Conservation (phyloP, 1,140 invertebrate genomes). For the Drosophila lini region DNA sequence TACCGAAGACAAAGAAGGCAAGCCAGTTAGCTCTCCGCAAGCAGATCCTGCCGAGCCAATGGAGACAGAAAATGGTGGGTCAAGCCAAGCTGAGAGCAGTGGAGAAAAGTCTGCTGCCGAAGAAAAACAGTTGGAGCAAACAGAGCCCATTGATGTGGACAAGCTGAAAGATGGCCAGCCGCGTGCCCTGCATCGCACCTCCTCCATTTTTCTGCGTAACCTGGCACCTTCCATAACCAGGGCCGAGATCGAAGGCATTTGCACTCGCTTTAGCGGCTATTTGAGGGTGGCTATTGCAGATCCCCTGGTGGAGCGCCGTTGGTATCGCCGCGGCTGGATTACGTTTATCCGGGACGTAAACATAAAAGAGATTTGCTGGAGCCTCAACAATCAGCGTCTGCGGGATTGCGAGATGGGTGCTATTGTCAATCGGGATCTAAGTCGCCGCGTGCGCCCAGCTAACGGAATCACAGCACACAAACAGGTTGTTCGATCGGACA, state of each 20-base stretch:
- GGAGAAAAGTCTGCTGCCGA: slow-evolving; percentile 59
- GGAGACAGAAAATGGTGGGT: slow-evolving; percentile 14
- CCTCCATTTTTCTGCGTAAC: slow-evolving; percentile 98
- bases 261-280: slow-evolving; percentile 97
- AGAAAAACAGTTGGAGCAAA: slow-evolving; percentile 20
- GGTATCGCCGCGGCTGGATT: slow-evolving; percentile 98
- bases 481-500: slow-evolving; percentile 95
- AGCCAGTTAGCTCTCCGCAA: slow-evolving; percentile 4
- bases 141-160: slow-evolving; percentile 81
- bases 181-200: slow-evolving; percentile 94
- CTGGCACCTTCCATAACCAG: slow-evolving; percentile 98
- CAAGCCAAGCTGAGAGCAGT: slow-evolving; percentile 28
- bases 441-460: slow-evolving; percentile 95
- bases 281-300: slow-evolving; percentile 98
- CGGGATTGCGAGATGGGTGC: slow-evolving; percentile 97
- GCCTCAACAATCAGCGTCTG: slow-evolving; percentile 94
- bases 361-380: slow-evolving; percentile 99
- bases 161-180: slow-evolving; percentile 86
- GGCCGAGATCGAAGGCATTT: slow-evolving; percentile 98
- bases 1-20: neutral
- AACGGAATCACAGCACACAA: slow-evolving; percentile 97
- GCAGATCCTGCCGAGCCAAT: neutral
- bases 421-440: slow-evolving; percentile 97
- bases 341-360: slow-evolving; percentile 98
- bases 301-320: slow-evolving; percentile 96